Evolutionary conservation across 64 coral and sea anemone species (phyloP).

Genomic region (Actinia tenebrosa): DNA sequence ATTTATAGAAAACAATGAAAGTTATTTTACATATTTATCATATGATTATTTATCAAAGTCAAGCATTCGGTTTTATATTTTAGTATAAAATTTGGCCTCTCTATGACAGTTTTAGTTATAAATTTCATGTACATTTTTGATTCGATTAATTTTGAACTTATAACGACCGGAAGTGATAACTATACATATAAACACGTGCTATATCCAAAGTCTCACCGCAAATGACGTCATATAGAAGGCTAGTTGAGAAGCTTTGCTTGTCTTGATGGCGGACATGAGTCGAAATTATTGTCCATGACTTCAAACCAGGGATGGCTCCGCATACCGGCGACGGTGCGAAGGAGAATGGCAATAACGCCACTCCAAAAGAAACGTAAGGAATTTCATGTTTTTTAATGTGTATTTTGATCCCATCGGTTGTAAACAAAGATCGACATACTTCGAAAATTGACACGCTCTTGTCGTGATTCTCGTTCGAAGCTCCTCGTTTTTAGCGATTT

Average conservation of each 20-base stretch:
- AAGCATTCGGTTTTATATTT: too few relatives aligned
- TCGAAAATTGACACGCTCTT: background rate
- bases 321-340: constrained; percentile 7
- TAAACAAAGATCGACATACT: background rate
- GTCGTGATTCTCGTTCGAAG: background rate
- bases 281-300: constrained; percentile 8
- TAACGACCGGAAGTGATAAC: background rate
- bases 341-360: background rate
- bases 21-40: too few relatives aligned
- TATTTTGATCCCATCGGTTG: background rate
- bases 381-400: background rate
- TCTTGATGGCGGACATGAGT: background rate
- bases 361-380: background rate
- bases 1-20: too few relatives aligned
- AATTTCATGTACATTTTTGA: background rate
- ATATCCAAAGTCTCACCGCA: background rate
- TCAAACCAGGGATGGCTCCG: constrained; percentile 3
- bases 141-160: background rate
- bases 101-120: too few relatives aligned
- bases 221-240: constrained; percentile 3
- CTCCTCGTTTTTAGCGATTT: background rate
- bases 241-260: background rate
- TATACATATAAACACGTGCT: background rate
- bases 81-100: too few relatives aligned
- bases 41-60: too few relatives aligned